phyloP scores from a whole-genome alignment of 2,797 vertebrate genomes.

The Falco naumanni region DNA sequence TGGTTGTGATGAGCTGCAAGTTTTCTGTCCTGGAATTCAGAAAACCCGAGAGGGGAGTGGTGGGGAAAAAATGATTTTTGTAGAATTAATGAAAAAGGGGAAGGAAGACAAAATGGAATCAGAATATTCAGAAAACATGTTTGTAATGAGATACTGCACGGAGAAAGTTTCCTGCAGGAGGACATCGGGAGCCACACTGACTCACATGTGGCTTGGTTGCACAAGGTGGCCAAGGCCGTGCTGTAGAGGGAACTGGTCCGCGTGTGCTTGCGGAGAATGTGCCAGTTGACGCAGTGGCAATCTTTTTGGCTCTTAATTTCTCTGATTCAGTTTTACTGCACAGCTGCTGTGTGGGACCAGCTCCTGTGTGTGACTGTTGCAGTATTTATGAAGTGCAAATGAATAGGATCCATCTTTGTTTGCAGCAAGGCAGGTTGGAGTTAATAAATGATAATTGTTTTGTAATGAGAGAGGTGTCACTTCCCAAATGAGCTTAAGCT shows the following conservation, averaged over 20 bases:
- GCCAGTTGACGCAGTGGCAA: slow-evolving; percentile 40
- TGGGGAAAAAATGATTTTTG: background rate
- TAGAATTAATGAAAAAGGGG: background rate
- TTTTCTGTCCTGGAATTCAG: background rate
- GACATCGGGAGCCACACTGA: background rate
- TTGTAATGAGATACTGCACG: background rate
- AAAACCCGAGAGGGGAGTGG: background rate
- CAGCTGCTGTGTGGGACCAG: slow-evolving; percentile 73
- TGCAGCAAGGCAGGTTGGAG: background rate
- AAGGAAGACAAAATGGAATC: background rate
- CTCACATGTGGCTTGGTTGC: background rate
- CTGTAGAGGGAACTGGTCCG: background rate
- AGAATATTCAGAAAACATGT: background rate
- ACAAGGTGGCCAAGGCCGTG: background rate
- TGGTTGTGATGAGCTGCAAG: background rate
- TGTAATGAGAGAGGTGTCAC: background rate
- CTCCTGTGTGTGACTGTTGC: background rate
- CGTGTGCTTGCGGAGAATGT: slow-evolving; percentile 3
- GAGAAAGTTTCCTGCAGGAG: background rate
- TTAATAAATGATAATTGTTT: slow-evolving; percentile 12
- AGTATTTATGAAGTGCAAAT: slow-evolving; percentile 33
- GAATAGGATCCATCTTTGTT: background rate
- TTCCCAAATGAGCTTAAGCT: background rate
- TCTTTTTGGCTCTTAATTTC: slow-evolving; percentile 30
- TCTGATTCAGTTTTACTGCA: slow-evolving; percentile 61